Conservation (phyloP, 2,888 invertebrate species). For the Ecliptopera silaceata region DNA sequence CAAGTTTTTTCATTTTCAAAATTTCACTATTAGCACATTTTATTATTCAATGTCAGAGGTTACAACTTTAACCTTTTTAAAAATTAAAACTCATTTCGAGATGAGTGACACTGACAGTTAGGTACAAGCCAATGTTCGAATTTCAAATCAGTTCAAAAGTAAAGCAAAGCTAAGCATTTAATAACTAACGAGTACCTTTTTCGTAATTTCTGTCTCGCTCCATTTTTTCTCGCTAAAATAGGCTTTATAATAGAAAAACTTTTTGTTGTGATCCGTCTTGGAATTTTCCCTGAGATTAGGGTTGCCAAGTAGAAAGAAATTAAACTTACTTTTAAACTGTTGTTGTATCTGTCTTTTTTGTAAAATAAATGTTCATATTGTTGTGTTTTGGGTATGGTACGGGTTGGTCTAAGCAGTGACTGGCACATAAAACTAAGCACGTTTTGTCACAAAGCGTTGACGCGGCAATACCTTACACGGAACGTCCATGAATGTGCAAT, state of each 20-base stretch:
- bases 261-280: slow-evolving; percentile 34
- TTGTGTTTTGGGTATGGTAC: too few relatives aligned
- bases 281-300: slow-evolving; percentile 12
- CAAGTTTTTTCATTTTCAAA: too few relatives aligned
- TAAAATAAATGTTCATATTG: too few relatives aligned
- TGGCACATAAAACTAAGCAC: too few relatives aligned
- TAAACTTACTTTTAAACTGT: background rate
- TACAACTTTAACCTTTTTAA: too few relatives aligned
- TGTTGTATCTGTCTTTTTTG: too few relatives aligned
- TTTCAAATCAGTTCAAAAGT: slow-evolving; percentile 20
- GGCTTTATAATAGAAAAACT: slow-evolving; percentile 42
- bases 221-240: slow-evolving; percentile 41
- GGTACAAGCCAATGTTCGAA: background rate
- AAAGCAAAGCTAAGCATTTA: slow-evolving; percentile 27
- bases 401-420: too few relatives aligned
- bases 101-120: background rate
- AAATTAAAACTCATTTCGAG: background rate
- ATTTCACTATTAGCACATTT: too few relatives aligned
- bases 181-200: slow-evolving; percentile 30
- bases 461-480: too few relatives aligned
- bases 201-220: slow-evolving; percentile 34
- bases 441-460: too few relatives aligned
- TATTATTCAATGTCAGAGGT: too few relatives aligned
- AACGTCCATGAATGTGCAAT: too few relatives aligned
- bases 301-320: background rate